Evolutionary conservation across 1,140 invertebrate species (phyloP).

Genomic region (Probaryconus sp.): DNA sequence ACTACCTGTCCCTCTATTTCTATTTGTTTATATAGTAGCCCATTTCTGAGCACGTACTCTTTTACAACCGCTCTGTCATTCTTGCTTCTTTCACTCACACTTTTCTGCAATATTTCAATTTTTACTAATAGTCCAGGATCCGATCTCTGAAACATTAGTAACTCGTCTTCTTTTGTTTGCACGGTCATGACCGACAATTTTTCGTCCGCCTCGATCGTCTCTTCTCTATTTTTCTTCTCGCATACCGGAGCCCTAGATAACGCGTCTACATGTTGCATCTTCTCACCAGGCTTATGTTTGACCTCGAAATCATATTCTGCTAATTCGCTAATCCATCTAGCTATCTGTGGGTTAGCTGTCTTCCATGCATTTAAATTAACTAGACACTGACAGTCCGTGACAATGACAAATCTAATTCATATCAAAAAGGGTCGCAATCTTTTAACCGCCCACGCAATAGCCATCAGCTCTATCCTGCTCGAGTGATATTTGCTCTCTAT

Average conservation of each 20-base stretch:
- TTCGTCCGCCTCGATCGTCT: slow-evolving; percentile 23
- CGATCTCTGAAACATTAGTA: slow-evolving; percentile 6
- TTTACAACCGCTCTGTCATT: not conserved
- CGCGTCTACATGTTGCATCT: slow-evolving; percentile 65
- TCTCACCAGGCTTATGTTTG: not conserved
- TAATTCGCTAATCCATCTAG: slow-evolving; percentile 1
- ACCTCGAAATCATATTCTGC: slow-evolving; percentile 12
- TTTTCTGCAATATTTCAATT: slow-evolving; percentile 3
- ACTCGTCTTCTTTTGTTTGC: slow-evolving; percentile 7
- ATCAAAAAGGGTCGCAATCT: slow-evolving; percentile 34
- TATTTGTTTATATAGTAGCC: slow-evolving; percentile 4
- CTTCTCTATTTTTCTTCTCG: no score
- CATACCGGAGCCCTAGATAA: slow-evolving; percentile 34
- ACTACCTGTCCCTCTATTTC: not conserved
- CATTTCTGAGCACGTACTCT: not conserved
- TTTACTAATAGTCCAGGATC: not conserved
- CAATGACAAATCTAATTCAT: slow-evolving; percentile 21
- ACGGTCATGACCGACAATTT: not conserved
- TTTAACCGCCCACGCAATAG: slow-evolving; percentile 28
- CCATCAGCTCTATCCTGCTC: slow-evolving; percentile 53
- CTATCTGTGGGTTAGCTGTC: slow-evolving; percentile 6
- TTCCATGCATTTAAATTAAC: slow-evolving; percentile 10
- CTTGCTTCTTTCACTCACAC: not conserved
- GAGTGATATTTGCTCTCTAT: slow-evolving; percentile 57
- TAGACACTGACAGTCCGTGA: slow-evolving; percentile 32